Evolutionary conservation across 2,797 vertebrate genomes (phyloP), one percentile per base, ranked within the genome.

Genomic region (Lithobates sylvaticus): DNA sequence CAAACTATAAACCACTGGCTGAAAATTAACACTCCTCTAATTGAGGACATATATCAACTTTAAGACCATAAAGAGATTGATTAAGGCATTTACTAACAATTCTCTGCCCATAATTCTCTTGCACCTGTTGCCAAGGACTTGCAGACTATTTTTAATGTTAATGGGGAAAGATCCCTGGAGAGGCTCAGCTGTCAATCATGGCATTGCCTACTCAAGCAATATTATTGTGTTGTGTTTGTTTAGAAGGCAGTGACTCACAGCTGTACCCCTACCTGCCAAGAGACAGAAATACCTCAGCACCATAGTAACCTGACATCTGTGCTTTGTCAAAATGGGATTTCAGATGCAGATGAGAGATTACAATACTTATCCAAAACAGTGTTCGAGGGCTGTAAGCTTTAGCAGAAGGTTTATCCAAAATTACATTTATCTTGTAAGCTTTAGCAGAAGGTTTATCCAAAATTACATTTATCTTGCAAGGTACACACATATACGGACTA

Each of bases 171-270:
- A 69, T 32, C 64, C 73, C 82, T 36, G 12, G 10, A 58, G 47
- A 47, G 39, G 39, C 50, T n/a, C 21, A 26, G 64, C 61, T 67
- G 69, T 84, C 72, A 68, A 36, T 84, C 81, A 72, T 29, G 9
- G 47, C 44, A 10, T 61, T 58, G 65, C 75, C 29, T 50, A 13
- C 47, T 42, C 69, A 29, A 58, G 34, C 65, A 84, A 64, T 58
- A 64, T 18, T 71, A 78, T 69, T 70, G 68, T 58, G 58, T 27
- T 71, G 83, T 84, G 68, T 84, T 69, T 77, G 75, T 71, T 77
- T 75, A 67, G 81, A 34, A 83, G 72, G 71, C 58, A 75, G 4
- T 83, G 81, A 75, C 16, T 75, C 81, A 75, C 81, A 82, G 81
- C 81, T 65, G 58, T 12, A 76, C 34, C 58, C 15, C 81, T 83